phyloP scores from a whole-genome alignment of 1,140 invertebrate genomes.

The Acromyrmex heyeri region DNA sequence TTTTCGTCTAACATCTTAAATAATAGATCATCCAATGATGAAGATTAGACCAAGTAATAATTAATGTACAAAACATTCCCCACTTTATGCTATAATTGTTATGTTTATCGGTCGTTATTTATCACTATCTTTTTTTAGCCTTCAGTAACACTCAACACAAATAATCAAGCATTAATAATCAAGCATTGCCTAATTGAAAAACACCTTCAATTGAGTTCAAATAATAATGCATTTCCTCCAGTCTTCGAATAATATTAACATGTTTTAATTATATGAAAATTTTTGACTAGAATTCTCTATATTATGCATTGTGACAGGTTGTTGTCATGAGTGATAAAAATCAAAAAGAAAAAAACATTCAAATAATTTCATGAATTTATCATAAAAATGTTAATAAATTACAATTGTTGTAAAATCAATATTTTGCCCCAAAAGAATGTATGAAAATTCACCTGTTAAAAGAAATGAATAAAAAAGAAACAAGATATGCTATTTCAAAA shows the following conservation, averaged over 20 bases:
- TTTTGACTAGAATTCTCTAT: constrained; percentile 39
- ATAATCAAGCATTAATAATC: background rate
- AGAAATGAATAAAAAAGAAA: constrained; percentile 16
- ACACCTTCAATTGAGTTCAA: background rate
- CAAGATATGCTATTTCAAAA: background rate
- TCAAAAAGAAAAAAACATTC: background rate
- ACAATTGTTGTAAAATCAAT: constrained; percentile 23
- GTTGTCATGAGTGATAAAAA: constrained; percentile 11
- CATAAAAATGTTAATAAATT: constrained; percentile 5
- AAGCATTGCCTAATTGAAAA: background rate
- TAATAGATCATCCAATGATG: background rate
- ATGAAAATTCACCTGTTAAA: background rate
- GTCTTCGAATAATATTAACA: constrained; percentile 8
- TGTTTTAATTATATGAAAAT: background rate
- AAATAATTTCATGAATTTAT: constrained; percentile 21
- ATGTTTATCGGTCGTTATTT: background rate
- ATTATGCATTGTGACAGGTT: background rate
- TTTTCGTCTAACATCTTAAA: background rate
- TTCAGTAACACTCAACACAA: background rate
- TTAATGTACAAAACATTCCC: background rate
- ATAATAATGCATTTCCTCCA: background rate
- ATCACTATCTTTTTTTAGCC: background rate
- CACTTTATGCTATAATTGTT: constrained; percentile 8
- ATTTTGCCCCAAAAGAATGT: background rate
- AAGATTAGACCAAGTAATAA: background rate